phyloP scores from a whole-genome alignment of 2,113 vertebrate genomes.

The Osmerus mordax region DNA sequence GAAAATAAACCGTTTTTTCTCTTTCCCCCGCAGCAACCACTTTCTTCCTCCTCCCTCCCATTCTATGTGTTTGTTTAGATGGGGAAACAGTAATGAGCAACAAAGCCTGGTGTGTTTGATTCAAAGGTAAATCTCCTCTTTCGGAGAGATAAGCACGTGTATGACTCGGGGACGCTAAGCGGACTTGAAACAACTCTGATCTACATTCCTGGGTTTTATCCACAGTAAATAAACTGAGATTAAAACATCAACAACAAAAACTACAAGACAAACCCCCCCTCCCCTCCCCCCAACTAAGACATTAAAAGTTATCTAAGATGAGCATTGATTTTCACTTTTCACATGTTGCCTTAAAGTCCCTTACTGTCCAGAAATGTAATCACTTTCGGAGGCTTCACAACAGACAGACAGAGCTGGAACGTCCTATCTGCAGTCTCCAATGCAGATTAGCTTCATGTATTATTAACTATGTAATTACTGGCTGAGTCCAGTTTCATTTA shows the following conservation, averaged over 20 bases:
- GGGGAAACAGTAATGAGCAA: slow-evolving; percentile 44
- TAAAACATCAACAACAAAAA: slow-evolving; percentile 58
- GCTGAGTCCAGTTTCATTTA: slow-evolving; percentile 88
- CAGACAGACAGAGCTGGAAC: slow-evolving; percentile 42
- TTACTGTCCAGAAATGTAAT: too few relatives aligned
- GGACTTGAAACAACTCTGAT: slow-evolving; percentile 50
- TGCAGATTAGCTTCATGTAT: slow-evolving; percentile 81
- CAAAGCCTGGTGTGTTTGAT: slow-evolving; percentile 58
- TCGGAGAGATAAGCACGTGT: slow-evolving; percentile 35
- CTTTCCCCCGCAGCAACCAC: slow-evolving; percentile 36
- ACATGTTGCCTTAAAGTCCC: too few relatives aligned
- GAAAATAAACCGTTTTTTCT: slow-evolving; percentile 57
- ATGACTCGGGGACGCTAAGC: slow-evolving; percentile 42
- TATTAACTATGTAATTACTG: slow-evolving; percentile 89
- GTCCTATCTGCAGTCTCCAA: slow-evolving; percentile 83
- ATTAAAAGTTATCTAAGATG: too few relatives aligned
- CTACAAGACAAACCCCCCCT: too few relatives aligned
- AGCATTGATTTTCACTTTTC: too few relatives aligned
- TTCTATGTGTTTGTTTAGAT: slow-evolving; percentile 48
- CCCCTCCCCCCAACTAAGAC: too few relatives aligned
- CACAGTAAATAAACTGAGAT: slow-evolving; percentile 25
- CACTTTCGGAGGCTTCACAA: neutral
- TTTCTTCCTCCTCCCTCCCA: slow-evolving; percentile 31
- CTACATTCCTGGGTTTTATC: slow-evolving; percentile 28
- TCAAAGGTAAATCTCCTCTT: slow-evolving; percentile 60